These are phyloP conservation scores for Benitochromis conjunctus DNA, from an alignment of 2,113 vertebrate genomes.

Conservation along the genomic window DNA sequence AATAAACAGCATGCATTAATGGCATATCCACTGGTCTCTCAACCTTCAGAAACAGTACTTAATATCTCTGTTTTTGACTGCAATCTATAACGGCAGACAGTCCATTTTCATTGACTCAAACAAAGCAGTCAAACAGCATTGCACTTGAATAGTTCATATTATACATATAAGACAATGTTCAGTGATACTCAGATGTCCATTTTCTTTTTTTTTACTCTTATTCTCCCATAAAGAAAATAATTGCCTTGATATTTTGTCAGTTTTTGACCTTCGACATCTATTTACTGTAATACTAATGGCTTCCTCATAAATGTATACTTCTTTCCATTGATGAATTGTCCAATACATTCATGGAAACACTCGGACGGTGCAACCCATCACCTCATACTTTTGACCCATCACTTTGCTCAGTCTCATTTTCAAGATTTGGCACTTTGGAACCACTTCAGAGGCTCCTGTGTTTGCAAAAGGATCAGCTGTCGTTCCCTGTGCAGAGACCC, in stretches of 20 bases:
- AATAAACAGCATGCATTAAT: conserved; percentile 14
- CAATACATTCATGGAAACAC: conserved; percentile 30
- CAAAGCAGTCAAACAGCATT: background rate
- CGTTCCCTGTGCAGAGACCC: background rate
- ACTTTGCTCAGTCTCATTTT: conserved; percentile 93
- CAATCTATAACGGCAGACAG: background rate
- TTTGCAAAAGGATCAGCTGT: background rate
- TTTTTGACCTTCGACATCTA: background rate
- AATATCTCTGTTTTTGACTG: background rate
- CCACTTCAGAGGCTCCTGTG: conserved; percentile 36
- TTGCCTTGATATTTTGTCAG: background rate
- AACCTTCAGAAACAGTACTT: background rate
- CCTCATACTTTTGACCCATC: conserved; percentile 85
- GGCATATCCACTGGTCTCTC: background rate
- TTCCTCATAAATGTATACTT: background rate
- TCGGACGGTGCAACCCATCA: conserved; percentile 70
- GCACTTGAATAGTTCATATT: background rate
- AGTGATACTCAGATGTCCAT: background rate
- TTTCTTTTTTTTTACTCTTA: background rate
- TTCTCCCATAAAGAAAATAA: conserved; percentile 22
- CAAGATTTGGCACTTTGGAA: conserved; percentile 79
- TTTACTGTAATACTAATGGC: background rate
- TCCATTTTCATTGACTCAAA: background rate
- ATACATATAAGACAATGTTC: conserved; percentile 2
- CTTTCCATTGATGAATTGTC: background rate